Evolutionary conservation across 2,888 invertebrate genomes (phyloP).

Genomic region (Machimus rusticus): DNA sequence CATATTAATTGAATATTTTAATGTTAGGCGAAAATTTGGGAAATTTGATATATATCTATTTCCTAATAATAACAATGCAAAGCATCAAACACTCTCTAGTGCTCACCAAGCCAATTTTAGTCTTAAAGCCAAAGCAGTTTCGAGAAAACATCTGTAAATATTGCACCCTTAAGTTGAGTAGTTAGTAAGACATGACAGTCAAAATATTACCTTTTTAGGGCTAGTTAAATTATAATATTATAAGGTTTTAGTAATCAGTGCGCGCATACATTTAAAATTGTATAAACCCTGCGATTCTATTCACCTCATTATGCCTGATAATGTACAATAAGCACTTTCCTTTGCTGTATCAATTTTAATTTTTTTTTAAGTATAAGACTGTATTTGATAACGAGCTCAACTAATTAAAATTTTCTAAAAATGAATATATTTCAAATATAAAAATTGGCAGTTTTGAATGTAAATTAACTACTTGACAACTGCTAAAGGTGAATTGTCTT

Average conservation of each 20-base stretch:
- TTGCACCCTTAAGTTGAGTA: background rate
- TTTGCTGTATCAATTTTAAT: background rate
- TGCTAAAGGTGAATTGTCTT: background rate
- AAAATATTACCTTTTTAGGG: background rate
- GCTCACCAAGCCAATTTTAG: background rate
- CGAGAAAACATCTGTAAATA: constrained; percentile 19
- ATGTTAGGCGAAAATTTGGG: background rate
- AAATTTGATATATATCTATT: background rate
- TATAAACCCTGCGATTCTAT: background rate
- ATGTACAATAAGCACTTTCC: background rate
- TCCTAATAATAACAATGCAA: background rate
- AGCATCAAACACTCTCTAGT: background rate
- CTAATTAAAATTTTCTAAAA: background rate
- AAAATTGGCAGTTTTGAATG: background rate
- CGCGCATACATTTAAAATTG: background rate
- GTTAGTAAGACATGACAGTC: background rate
- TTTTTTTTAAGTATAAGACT: background rate
- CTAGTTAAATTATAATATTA: background rate
- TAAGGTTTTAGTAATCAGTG: background rate
- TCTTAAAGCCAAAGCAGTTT: constrained; percentile 27
- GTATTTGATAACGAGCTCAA: background rate
- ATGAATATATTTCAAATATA: background rate
- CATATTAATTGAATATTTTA: background rate
- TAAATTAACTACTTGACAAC: background rate
- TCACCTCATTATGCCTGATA: background rate